Conservation (phyloP, 2,888 invertebrate species). For the Agonopterix arenella region DNA sequence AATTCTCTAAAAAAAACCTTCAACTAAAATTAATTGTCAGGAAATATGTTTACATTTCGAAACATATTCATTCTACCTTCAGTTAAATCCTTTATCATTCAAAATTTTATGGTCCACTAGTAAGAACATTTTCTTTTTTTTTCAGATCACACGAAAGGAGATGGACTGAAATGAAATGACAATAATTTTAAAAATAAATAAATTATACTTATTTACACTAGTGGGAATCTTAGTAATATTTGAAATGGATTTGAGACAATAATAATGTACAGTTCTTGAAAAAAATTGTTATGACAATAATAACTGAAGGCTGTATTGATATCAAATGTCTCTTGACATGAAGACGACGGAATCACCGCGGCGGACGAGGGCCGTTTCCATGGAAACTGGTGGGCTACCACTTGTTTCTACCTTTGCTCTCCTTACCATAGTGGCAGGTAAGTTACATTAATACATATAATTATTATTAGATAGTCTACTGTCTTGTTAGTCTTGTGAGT, state of each 20-base stretch:
- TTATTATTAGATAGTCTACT: too few species aligned
- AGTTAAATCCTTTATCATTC: too few species aligned
- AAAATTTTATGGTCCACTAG: too few species aligned
- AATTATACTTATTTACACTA: conserved; percentile 13
- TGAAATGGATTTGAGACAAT: conserved; percentile 25
- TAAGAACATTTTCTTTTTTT: conserved; percentile 43
- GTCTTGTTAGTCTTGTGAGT: too few species aligned
- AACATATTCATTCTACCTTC: too few species aligned
- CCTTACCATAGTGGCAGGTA: conserved; percentile 68
- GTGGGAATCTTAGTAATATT: conserved; percentile 10
- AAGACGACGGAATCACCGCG: conserved; percentile 48
- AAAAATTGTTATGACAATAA: conserved; percentile 29
- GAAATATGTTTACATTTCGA: too few species aligned
- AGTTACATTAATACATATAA: conserved; percentile 14
- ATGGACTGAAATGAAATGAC: conserved; percentile 26
- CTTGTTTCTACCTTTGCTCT: conserved; percentile 66
- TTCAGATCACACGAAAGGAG: conserved; percentile 35
- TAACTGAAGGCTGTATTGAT: conserved; percentile 29
- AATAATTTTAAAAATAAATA: conserved; percentile 24
- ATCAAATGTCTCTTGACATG: conserved; percentile 41
- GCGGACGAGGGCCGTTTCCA: conserved; percentile 45
- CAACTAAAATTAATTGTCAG: too few species aligned
- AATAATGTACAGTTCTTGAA: conserved; percentile 23
- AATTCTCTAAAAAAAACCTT: too few species aligned
- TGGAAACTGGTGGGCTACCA: conserved; percentile 65